These are phyloP conservation scores for Calephelis virginiensis DNA, from an alignment of 1,140 invertebrate genomes.

Conservation along the genomic window DNA sequence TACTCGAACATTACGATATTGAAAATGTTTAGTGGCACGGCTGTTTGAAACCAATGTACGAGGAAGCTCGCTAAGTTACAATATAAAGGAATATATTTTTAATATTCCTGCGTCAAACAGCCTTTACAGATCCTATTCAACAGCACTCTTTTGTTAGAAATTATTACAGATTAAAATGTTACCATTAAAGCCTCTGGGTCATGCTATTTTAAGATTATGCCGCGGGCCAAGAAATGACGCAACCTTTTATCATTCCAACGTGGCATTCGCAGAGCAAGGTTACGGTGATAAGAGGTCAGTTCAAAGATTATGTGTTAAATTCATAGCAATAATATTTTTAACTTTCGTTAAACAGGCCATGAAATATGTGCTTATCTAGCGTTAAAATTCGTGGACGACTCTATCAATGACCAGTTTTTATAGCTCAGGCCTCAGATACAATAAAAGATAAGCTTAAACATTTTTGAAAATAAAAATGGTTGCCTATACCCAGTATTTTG, in stretches of 20 bases:
- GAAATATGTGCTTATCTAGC: too few relatives aligned
- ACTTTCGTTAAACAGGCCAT: too few relatives aligned
- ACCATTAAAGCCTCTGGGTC: slow-evolving; percentile 5
- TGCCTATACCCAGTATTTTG: too few relatives aligned
- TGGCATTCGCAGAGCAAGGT: slow-evolving; percentile 18
- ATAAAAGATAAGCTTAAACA: too few relatives aligned
- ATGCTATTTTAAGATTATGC: slow-evolving; percentile 27
- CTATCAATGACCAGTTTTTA: too few relatives aligned
- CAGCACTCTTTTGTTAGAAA: not conserved
- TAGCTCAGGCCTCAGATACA: too few relatives aligned
- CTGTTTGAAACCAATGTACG: too few relatives aligned
- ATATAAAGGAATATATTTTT: not conserved
- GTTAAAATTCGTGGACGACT: too few relatives aligned
- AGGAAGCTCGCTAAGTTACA: too few relatives aligned
- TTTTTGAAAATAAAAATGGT: too few relatives aligned
- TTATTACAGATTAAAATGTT: not conserved
- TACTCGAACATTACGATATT: too few relatives aligned
- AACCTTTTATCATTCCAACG: slow-evolving; percentile 32
- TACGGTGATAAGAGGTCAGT: slow-evolving; percentile 30
- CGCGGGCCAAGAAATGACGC: slow-evolving; percentile 29
- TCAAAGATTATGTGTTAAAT: not conserved
- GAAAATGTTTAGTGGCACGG: not conserved
- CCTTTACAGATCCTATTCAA: not conserved
- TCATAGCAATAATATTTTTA: not conserved
- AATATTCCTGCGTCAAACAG: not conserved